These are phyloP conservation scores for Cheilosia scutellata DNA, from an alignment of 2,888 invertebrate species.

Conservation along the genomic window DNA sequence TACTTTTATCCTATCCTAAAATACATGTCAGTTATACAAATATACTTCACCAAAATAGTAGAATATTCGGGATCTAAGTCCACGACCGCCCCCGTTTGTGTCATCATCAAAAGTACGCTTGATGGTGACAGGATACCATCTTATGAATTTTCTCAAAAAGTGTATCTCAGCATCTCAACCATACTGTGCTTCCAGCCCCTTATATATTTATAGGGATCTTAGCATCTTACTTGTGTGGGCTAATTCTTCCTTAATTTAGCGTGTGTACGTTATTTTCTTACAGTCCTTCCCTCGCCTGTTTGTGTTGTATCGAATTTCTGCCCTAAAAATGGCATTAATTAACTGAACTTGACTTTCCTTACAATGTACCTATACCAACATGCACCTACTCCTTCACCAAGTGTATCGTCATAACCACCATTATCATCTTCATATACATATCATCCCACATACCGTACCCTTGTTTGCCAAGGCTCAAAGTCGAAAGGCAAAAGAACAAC, in stretches of 20 bases:
- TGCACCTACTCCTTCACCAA: not conserved
- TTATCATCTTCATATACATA: constrained; percentile 44
- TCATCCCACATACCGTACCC: constrained; percentile 44
- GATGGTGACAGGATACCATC: not conserved
- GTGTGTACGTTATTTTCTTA: constrained; percentile 34
- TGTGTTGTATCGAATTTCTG: constrained; percentile 67
- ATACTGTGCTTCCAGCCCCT: constrained; percentile 16
- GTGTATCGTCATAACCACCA: constrained; percentile 39
- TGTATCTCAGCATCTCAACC: constrained; percentile 34
- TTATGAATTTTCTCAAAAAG: not conserved
- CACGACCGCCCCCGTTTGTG: no score
- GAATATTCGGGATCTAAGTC: no score
- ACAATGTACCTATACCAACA: not conserved
- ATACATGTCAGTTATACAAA: no score
- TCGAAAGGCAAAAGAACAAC: constrained; percentile 3
- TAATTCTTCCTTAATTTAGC: constrained; percentile 30
- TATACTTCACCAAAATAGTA: no score
- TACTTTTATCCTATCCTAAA: no score
- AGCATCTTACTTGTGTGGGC: constrained; percentile 51
- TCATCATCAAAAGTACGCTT: no score
- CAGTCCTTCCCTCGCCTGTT: not conserved
- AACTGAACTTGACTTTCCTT: constrained; percentile 73
- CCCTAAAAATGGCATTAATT: constrained; percentile 73
- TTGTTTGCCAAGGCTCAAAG: constrained; percentile 33
- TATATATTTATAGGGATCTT: constrained; percentile 38